Base-by-base conservation (phyloP, 2,113 vertebrate species). In the Reinhardtius hippoglossoides region DNA sequence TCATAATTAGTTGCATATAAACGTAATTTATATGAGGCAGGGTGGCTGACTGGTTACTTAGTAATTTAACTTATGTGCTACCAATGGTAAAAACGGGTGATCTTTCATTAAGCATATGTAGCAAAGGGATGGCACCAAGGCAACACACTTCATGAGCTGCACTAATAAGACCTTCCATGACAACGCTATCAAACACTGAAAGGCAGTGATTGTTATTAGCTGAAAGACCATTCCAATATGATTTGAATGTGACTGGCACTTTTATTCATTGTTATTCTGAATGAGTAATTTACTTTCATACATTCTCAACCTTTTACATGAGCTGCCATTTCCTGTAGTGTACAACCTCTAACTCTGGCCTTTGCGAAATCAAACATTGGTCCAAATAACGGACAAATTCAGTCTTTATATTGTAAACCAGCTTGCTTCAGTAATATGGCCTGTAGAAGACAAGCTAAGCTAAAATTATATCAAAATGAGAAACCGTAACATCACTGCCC, bases 161-260 rank as follows among this genome's bases (percentile, higher is more conserved):
- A 52, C 63, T 52, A 24, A 59, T 37, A 37, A 57, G 14, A 37
- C 24, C 31, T 40, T 44, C 71, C 23, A 40, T 55, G 24, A 42
- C 37, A 57, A 65, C 42, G 24, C 12, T 27, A 31, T 71, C 5
- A 24, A 46, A 31, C 16, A 24, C 16, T 58, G 40, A 31, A 7
- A 57, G 14, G 63, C 52, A 35, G 23, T 21, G 8, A 16, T 15
- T 48, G 16, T 23, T 52, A 77, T 82, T 31, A 27, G 7, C 50
- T 14, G 21, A 57, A 52, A 62, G 68, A 26, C 27, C 56, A 18
- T 76, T 69, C 31, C 50, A 15, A 54, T 54, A 52, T 56, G 24
- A 63, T 59, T 58, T 58, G 24, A 55, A 67, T 16, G 2, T 76
- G 55, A 71, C 35, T 55, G 24, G 3, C 21, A 20, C 9, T 40